Evolutionary conservation across 2,888 invertebrate genomes (phyloP), one percentile per base, ranked within the genome.

Genomic region (Unio pictorum): DNA sequence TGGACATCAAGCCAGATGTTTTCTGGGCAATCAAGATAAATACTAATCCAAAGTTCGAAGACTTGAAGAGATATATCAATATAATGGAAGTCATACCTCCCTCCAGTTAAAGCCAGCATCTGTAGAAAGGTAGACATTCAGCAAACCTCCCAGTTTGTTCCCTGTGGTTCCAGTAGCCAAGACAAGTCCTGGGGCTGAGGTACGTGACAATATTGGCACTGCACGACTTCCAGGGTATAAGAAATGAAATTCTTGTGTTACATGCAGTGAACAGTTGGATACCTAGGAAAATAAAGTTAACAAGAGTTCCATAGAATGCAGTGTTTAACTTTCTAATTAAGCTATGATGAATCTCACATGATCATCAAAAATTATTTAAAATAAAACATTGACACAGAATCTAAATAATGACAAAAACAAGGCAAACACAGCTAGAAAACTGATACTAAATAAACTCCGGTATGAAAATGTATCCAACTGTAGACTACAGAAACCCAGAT

Each of bases 151-250:
- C 18, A 86, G 68, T 54, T 68, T 80, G 8, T 63, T 70, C 8
- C 84, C 84, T 45, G 79, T 73, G 55, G 93, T 94, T 0, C 96
- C 96, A 0, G 96, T 95, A 0, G 95, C 96, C 91, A 96, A 93
- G 76, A 97, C 94, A 30, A 96, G 92, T 1, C 97, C 97, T 1
- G 96, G 95, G 0, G 96, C 96, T 0, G 96, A 95, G 86, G 94
- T 94, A 11, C 95, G 95, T 45, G 95, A 95, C 91, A 96, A 93
- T 74, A 97, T 95, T 45, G 95, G 94, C 0, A 94, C 93, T 0
- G 95, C 93, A 84, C 95, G 93, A 64, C 94, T 94, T 34, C 94
- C 93, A 8, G 96, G 96, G 90, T 95, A 95, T 64, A 96, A 91
- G 82, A 95, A 94, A 89, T 95, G 94, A 89, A 96, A 95, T 87